Evolutionary conservation across 2,888 invertebrate genomes (phyloP).

Genomic region (Micoletzkya japonica): DNA sequence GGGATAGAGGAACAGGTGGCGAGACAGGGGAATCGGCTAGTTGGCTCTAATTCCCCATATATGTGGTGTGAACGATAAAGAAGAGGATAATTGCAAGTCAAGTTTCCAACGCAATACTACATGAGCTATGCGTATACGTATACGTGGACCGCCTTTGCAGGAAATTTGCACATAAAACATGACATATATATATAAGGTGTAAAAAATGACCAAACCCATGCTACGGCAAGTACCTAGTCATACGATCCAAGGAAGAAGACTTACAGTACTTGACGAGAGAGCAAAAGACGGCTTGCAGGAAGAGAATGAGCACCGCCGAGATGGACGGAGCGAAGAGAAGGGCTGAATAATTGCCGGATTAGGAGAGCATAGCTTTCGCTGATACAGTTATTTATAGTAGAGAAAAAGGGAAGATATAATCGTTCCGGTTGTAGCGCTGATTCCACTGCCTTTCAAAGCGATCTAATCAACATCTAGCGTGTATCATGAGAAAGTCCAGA

Average conservation of each 20-base stretch:
- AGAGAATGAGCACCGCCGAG: background rate
- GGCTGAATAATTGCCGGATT: background rate
- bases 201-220: no score
- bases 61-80: background rate
- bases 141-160: background rate
- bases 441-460: no score
- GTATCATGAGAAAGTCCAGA: background rate
- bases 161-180: background rate
- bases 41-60: no score
- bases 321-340: background rate
- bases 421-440: no score
- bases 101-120: background rate
- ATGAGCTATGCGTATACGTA: background rate
- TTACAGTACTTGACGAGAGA: slow-evolving; percentile 12
- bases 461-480: no score
- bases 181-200: no score
- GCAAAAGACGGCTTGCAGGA: background rate
- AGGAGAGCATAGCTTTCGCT: no score
- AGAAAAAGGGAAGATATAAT: no score
- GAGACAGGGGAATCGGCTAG: no score
- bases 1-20: no score
- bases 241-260: background rate
- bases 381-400: no score
- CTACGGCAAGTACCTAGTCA: background rate
- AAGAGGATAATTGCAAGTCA: no score